Evolutionary conservation across 2,113 vertebrate genomes (phyloP), one percentile per base, ranked within the genome.

Genomic region (Xiphophorus maculatus): DNA sequence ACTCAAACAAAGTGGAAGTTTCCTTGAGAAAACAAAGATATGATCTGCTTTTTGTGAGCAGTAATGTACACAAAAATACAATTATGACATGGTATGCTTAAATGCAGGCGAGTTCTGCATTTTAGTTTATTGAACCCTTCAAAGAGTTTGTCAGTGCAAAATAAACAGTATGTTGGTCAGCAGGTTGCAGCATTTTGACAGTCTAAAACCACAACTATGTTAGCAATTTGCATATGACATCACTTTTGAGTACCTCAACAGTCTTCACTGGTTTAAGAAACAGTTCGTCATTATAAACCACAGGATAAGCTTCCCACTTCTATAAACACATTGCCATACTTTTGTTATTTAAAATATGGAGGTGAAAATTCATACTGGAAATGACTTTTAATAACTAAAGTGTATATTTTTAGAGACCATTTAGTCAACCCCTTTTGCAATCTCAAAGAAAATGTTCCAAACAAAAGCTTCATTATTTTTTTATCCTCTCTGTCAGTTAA

Each of bases 41-140:
- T 58, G 19, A 58, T 58, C 1, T 28, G 28, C 28, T 28, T 28
- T 28, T 28, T 28, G 28, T 28, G 44, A 17, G 5, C 1, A 2
- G 14, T 17, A 48, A 48, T 48, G 17, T 48, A 17, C 6, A 48
- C 19, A 5, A 19, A 42, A 42, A 17, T 19, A 19, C 44, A 22
- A 9, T 51, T 51, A 19, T 19, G 5, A 51, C 15, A 51, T 19
- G 19, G 6, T 51, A 7, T 51, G 17, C 19, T 51, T 51, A 51
- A 25, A 51, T 22, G 19, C 27, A 66, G 69, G 33, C 22, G 48
- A 54, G 22, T 11, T 35, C 44, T 32, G 13, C 19, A 51, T 28
- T 84, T 87, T 22, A 72, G 13, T 89, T 85, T 88, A 88, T 85
- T 90, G 14, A 64, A n/a, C 33, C 27, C 63, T 74, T n/a, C 71